Conservation (phyloP, 2,113 vertebrate species). For the Morone saxatilis region DNA sequence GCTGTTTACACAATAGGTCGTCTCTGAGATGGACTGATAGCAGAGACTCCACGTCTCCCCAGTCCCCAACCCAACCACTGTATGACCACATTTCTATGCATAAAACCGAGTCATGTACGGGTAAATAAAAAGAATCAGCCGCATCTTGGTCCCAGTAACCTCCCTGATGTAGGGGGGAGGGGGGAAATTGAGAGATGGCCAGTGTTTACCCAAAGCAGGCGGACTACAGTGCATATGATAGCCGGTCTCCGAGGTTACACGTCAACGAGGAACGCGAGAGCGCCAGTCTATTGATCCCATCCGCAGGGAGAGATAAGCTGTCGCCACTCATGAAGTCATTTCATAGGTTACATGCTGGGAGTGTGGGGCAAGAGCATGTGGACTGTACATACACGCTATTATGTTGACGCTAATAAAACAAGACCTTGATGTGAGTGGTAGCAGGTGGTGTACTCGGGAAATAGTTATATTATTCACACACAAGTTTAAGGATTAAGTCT, state of each 20-base stretch:
- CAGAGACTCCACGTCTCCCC: not conserved
- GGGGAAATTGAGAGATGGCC: not conserved
- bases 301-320: constrained; percentile 81
- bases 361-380: constrained; percentile 20
- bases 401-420: constrained; percentile 47
- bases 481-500: not conserved
- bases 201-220: constrained; percentile 71
- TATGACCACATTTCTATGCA: constrained; percentile 23
- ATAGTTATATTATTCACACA: not conserved
- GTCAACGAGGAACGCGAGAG: constrained; percentile 69
- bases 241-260: constrained; percentile 58
- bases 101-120: not conserved
- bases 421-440: not conserved
- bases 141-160: not conserved
- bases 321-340: constrained; percentile 78
- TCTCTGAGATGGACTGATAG: constrained; percentile 57
- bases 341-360: constrained; percentile 52
- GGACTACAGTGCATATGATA: constrained; percentile 56
- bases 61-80: not conserved
- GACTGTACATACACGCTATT: constrained; percentile 38
- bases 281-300: constrained; percentile 80
- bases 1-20: constrained; percentile 70
- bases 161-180: not conserved
- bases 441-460: not conserved
- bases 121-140: constrained; percentile 22